phyloP scores from a whole-genome alignment of 2,888 invertebrate species.

The Drosophila vallismaia region DNA sequence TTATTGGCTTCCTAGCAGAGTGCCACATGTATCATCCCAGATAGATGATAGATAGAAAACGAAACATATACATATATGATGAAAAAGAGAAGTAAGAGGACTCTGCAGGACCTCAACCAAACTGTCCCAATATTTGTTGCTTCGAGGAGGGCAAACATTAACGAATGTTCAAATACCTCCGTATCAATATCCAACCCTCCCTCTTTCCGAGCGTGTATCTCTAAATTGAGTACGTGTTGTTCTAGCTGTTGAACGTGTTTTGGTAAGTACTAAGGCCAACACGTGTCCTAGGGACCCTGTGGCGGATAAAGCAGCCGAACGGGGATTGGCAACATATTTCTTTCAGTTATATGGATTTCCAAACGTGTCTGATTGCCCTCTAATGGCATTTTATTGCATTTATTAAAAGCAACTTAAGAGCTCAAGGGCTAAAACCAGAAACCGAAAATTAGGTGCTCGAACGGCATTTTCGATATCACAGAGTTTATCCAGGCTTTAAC shows the following conservation, averaged over 20 bases:
- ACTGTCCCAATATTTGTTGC: constrained; percentile 56
- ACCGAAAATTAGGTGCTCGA: constrained; percentile 19
- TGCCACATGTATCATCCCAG: constrained; percentile 10
- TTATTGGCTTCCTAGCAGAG: constrained; percentile 37
- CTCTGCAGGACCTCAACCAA: constrained; percentile 3
- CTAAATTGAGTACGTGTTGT: constrained; percentile 77
- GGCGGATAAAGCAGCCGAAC: constrained; percentile 2
- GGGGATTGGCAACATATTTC: constrained; percentile 70
- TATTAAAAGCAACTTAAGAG: constrained; percentile 52
- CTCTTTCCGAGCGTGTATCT: constrained; percentile 44
- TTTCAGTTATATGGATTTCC: constrained; percentile 71
- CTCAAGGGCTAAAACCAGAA: constrained; percentile 12
- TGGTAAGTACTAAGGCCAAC: constrained; percentile 68
- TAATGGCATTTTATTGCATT: constrained; percentile 72
- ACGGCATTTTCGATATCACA: neutral
- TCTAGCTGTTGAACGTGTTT: constrained; percentile 71
- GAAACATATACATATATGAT: constrained; percentile 2
- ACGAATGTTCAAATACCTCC: constrained; percentile 43
- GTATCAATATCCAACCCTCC: constrained; percentile 41
- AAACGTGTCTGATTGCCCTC: constrained; percentile 74
- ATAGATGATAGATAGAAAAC: neutral
- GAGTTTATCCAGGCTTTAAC: neutral
- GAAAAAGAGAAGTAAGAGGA: neutral
- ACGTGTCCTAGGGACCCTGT: constrained; percentile 35
- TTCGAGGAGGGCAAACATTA: constrained; percentile 43